Conservation (phyloP, 2,888 invertebrate genomes). For the Calliopum simillimum region DNA sequence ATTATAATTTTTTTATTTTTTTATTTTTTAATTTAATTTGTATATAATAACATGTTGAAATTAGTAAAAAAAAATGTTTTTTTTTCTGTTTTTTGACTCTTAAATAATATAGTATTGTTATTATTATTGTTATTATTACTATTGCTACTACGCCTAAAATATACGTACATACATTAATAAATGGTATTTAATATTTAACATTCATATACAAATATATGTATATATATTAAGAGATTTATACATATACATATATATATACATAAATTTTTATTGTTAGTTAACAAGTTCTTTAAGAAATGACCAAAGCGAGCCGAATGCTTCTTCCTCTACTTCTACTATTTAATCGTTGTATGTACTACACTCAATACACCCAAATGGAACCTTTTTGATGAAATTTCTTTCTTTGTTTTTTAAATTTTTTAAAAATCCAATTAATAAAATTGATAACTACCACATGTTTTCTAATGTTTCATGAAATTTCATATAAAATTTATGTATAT, state of each 20-base stretch:
- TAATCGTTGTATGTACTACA: slow-evolving; percentile 1
- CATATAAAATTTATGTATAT: too few relatives aligned
- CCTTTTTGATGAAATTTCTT: not conserved
- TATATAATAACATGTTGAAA: too few relatives aligned
- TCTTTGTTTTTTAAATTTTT: too few relatives aligned
- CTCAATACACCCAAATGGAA: not conserved
- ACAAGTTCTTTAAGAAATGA: not conserved
- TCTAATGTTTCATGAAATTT: too few relatives aligned
- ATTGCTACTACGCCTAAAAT: slow-evolving; percentile 7
- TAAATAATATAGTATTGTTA: slow-evolving; percentile 1
- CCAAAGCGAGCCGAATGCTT: slow-evolving; percentile 1
- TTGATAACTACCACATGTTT: too few relatives aligned
- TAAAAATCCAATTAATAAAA: too few relatives aligned
- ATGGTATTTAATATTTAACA: not conserved
- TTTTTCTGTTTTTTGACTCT: too few relatives aligned
- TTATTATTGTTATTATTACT: slow-evolving; percentile 6
- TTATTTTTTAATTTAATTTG: too few relatives aligned
- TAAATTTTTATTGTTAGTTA: slow-evolving; percentile 2
- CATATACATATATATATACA: not conserved
- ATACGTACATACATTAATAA: not conserved
- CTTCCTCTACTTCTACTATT: slow-evolving; percentile 8
- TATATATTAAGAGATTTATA: too few relatives aligned
- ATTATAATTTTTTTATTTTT: too few relatives aligned
- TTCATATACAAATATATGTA: not conserved
- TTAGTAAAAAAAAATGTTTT: too few relatives aligned